Conservation (phyloP, 1,140 invertebrate genomes). For the Drosophila arizonae region DNA sequence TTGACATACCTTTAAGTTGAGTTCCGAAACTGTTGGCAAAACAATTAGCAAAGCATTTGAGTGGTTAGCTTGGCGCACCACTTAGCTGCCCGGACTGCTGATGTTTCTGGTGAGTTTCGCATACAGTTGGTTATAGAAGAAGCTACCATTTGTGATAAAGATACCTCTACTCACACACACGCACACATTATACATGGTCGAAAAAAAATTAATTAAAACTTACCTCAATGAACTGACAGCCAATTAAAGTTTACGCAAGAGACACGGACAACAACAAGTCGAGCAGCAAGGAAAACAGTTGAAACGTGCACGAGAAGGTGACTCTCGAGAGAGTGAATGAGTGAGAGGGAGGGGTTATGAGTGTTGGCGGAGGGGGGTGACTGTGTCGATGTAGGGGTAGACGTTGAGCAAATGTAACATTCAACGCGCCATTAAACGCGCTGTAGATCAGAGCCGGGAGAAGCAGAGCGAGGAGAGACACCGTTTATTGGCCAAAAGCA, state of each 20-base stretch:
- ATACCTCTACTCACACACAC: background rate
- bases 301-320: conserved; percentile 5
- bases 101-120: background rate
- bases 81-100: conserved; percentile 15
- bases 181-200: conserved; percentile 26
- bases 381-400: background rate
- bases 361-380: background rate
- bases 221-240: conserved; percentile 74
- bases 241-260: conserved; percentile 75
- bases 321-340: background rate
- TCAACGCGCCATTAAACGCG: conserved; percentile 71
- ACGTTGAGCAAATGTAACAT: conserved; percentile 56
- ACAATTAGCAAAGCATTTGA: conserved; percentile 51
- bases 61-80: conserved; percentile 36
- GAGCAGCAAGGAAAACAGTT: conserved; percentile 36
- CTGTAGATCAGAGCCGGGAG: background rate
- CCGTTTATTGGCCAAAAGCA: conserved; percentile 76
- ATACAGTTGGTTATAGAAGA: background rate
- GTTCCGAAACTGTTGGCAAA: conserved; percentile 31
- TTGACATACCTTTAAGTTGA: background rate
- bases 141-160: conserved; percentile 24
- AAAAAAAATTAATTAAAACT: conserved; percentile 76
- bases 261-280: conserved; percentile 48
- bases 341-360: background rate
- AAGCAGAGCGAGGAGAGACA: conserved; percentile 1